These are phyloP conservation scores for Bombus sibiricus DNA, from an alignment of 1,140 invertebrate species.

Conservation along the genomic window DNA sequence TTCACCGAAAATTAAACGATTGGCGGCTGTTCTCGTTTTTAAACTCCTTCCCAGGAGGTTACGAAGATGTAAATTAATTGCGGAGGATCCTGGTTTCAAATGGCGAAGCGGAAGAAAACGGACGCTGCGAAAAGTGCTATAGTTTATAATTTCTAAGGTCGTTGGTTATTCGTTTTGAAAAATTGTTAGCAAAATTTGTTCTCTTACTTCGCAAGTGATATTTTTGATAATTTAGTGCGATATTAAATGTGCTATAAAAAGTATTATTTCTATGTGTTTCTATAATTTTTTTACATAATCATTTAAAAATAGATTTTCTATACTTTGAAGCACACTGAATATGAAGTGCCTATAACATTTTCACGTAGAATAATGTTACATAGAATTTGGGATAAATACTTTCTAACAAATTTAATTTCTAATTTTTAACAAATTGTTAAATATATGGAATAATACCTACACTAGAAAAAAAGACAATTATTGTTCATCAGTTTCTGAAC, in stretches of 20 bases:
- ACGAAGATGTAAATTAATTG: neutral
- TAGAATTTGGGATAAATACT: too few relatives aligned
- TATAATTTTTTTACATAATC: too few relatives aligned
- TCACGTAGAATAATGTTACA: too few relatives aligned
- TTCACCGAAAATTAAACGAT: constrained; percentile 4
- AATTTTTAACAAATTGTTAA: too few relatives aligned
- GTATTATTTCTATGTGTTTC: too few relatives aligned
- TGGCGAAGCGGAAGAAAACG: neutral
- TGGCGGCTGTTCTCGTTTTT: neutral
- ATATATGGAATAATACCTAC: neutral
- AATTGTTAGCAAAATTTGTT: too few relatives aligned
- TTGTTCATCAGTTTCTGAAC: neutral
- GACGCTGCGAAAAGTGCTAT: neutral
- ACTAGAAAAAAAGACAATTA: neutral
- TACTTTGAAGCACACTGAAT: too few relatives aligned
- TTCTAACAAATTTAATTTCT: too few relatives aligned
- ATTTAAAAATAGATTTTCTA: too few relatives aligned
- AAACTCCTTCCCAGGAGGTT: neutral
- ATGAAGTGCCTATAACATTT: too few relatives aligned
- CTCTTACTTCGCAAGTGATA: neutral
- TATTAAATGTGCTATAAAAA: too few relatives aligned
- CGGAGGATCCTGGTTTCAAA: neutral
- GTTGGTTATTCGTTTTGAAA: neutral
- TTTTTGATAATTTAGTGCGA: neutral
- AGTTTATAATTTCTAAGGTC: neutral